A percentile compares a stretch with the other conserved stretches of the same genome.
These are phyloP conservation scores for Odontocerum albicorne DNA, from an alignment of 2,888 invertebrate species.

Conservation along the genomic window DNA sequence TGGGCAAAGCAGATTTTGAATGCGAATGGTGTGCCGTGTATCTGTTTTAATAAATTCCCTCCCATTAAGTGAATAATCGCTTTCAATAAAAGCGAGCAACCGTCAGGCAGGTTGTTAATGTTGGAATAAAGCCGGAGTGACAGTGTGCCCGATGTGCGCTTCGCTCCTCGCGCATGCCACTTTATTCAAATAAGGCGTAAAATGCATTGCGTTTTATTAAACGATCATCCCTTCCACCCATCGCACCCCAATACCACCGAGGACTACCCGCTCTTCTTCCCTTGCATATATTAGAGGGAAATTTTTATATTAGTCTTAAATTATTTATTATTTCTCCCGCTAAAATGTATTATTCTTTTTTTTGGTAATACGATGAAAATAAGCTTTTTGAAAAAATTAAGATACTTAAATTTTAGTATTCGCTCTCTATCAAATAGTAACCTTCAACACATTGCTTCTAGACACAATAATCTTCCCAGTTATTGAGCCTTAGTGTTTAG, in stretches of 20 bases:
- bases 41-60: conserved; percentile 12
- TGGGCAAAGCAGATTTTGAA: no score
- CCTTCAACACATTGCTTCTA: no score
- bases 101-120: conserved; percentile 21
- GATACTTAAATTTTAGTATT: no score
- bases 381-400: no score
- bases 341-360: not conserved
- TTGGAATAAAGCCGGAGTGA: conserved; percentile 12
- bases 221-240: conserved; percentile 28
- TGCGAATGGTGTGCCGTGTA: no score
- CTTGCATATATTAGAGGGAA: no score
- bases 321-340: not conserved
- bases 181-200: conserved; percentile 30
- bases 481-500: no score
- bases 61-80: conserved; percentile 7
- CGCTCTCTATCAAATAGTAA: no score
- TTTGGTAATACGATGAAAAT: not conserved
- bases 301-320: no score
- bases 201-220: conserved; percentile 34
- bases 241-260: not conserved
- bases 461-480: no score
- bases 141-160: not conserved
- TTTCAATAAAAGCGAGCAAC: conserved; percentile 21
- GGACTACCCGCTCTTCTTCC: not conserved
- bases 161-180: not conserved